Conservation (phyloP, 2,797 vertebrate genomes). For the Coilia nasus region DNA sequence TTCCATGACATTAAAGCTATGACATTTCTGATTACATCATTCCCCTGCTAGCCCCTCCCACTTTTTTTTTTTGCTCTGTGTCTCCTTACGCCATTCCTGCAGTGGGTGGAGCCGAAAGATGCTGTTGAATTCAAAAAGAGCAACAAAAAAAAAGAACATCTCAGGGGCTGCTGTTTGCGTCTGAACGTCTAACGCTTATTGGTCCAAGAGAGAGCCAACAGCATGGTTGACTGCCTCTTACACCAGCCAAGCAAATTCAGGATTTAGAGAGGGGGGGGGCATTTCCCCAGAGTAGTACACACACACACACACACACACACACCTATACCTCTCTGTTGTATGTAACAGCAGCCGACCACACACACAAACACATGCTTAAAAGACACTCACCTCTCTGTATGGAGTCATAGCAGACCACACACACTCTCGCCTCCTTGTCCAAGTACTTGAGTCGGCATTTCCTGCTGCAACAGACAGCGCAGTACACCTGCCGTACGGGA, state of each 20-base stretch:
- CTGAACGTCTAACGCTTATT: not conserved
- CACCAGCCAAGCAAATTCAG: not conserved
- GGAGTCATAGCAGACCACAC: constrained; percentile 84
- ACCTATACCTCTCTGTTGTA: not conserved
- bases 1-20: not conserved
- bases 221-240: not conserved
- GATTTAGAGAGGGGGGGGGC: too few species aligned
- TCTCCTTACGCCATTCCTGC: not conserved
- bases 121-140: not conserved
- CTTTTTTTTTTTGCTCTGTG: not conserved
- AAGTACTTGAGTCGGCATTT: constrained; percentile 91
- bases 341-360: not conserved
- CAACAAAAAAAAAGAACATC: too few species aligned
- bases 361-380: not conserved
- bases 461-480: constrained; percentile 88
- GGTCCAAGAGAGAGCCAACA: not conserved
- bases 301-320: constrained; percentile 16
- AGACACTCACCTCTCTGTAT: constrained; percentile 79
- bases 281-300: not conserved
- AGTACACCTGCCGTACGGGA: constrained; percentile 85
- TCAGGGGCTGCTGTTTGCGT: not conserved
- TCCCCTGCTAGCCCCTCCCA: not conserved
- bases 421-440: constrained; percentile 95
- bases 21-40: not conserved
- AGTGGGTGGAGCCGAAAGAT: not conserved